phyloP scores from a whole-genome alignment of 1,140 invertebrate species.

The Neomicropteryx cornuta region DNA sequence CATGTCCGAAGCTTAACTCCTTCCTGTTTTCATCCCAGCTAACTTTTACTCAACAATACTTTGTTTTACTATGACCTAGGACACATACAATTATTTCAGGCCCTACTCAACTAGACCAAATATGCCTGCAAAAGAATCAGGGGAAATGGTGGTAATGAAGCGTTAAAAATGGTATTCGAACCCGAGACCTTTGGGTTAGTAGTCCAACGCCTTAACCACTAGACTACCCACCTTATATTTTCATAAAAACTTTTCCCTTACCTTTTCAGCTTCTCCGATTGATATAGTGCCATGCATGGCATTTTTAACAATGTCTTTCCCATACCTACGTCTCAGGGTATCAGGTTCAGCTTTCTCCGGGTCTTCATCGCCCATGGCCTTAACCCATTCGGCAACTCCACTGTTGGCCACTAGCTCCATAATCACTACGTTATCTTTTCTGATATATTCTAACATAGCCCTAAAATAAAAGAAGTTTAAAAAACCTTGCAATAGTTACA shows the following conservation, averaged over 20 bases:
- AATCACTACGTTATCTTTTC: conserved; percentile 58
- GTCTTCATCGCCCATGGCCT: conserved; percentile 56
- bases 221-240: too few relatives aligned
- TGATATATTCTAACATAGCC: conserved; percentile 48
- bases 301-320: conserved; percentile 57
- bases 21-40: too few relatives aligned
- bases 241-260: too few relatives aligned
- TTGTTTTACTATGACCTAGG: conserved; percentile 19
- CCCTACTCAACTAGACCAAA: too few relatives aligned
- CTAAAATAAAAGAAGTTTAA: conserved; percentile 18
- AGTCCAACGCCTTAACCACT: too few relatives aligned
- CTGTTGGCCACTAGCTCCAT: conserved; percentile 67
- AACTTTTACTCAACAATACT: too few relatives aligned
- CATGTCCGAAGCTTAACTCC: too few relatives aligned
- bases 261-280: conserved; percentile 42
- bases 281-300: conserved; percentile 58
- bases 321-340: conserved; percentile 60
- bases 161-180: too few relatives aligned
- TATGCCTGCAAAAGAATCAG: too few relatives aligned
- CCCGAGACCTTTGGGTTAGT: too few relatives aligned
- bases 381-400: conserved; percentile 47
- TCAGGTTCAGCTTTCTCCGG: conserved; percentile 50
- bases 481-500: conserved; percentile 6
- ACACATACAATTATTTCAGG: too few relatives aligned
- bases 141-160: too few relatives aligned